phyloP scores from a whole-genome alignment of 2,113 vertebrate species.

The Xiphias gladius region DNA sequence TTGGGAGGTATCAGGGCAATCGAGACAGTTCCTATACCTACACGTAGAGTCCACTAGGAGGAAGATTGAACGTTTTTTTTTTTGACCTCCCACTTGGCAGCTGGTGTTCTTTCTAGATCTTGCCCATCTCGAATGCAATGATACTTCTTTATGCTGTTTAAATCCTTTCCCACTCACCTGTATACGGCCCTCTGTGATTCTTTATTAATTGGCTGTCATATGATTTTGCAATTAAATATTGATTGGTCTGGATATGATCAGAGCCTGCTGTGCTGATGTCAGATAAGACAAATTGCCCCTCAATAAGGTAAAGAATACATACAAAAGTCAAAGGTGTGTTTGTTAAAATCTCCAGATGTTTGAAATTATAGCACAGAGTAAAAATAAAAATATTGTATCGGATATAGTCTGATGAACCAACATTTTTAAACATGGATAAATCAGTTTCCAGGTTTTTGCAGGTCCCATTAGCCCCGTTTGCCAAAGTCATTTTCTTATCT shows the following conservation, averaged over 20 bases:
- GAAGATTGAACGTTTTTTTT: neutral
- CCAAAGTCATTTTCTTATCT: neutral
- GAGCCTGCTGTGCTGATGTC: neutral
- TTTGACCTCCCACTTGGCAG: neutral
- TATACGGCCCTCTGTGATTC: neutral
- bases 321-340: neutral
- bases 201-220: neutral
- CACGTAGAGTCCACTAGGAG: neutral
- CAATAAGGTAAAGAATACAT: neutral
- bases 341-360: neutral
- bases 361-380: neutral
- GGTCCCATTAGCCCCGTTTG: neutral
- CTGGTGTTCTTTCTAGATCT: neutral
- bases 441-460: neutral
- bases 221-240: conserved; percentile 24
- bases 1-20: neutral
- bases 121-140: too few relatives aligned
- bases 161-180: too few relatives aligned
- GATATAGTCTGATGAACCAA: too few relatives aligned
- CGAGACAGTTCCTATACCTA: neutral
- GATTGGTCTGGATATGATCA: neutral
- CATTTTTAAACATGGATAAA: neutral
- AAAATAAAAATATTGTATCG: neutral
- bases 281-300: neutral
- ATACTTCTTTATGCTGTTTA: neutral